A percentile compares a stretch with the other conserved stretches of the same genome.
These are phyloP conservation scores for Glomeris marginata DNA, from an alignment of 2,888 invertebrate species.

Conservation along the genomic window DNA sequence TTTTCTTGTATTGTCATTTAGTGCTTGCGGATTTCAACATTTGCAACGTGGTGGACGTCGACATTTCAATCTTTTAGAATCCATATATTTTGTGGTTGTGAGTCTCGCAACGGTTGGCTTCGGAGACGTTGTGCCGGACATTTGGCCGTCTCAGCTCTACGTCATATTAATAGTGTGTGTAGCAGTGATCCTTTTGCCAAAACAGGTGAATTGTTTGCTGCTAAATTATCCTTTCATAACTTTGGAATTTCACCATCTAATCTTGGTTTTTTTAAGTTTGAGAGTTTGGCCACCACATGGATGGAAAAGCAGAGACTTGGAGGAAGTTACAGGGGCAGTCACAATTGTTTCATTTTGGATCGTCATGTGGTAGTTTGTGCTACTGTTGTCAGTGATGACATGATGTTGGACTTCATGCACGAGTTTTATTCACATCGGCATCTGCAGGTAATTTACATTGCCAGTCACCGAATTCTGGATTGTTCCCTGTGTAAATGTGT, in stretches of 20 bases:
- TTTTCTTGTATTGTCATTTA: constrained; percentile 18
- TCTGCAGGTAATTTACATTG: constrained; percentile 25
- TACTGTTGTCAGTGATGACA: constrained; percentile 28
- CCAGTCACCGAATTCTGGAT: too few species aligned
- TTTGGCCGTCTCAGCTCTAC: constrained; percentile 34
- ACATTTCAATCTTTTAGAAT: constrained; percentile 32
- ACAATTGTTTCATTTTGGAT: constrained; percentile 31
- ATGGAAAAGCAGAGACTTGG: constrained; percentile 35
- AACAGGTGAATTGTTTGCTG: constrained; percentile 32
- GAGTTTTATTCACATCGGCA: constrained; percentile 37
- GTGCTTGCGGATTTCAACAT: constrained; percentile 37
- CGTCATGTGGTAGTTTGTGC: constrained; percentile 36
- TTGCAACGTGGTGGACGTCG: constrained; percentile 34
- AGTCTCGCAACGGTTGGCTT: constrained; percentile 38
- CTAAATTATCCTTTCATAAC: background rate
- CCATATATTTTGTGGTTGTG: constrained; percentile 36
- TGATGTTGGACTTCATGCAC: constrained; percentile 36
- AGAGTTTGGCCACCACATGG: constrained; percentile 35
- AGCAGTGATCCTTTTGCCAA: constrained; percentile 33
- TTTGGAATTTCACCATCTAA: background rate
- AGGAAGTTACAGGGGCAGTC: constrained; percentile 32
- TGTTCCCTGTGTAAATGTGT: too few species aligned
- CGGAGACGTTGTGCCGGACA: constrained; percentile 33
- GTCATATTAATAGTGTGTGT: constrained; percentile 34
- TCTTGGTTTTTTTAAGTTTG: constrained; percentile 25